Base-by-base conservation (phyloP, 2,113 vertebrate genomes). In the Neomonachus schauinslandi region DNA sequence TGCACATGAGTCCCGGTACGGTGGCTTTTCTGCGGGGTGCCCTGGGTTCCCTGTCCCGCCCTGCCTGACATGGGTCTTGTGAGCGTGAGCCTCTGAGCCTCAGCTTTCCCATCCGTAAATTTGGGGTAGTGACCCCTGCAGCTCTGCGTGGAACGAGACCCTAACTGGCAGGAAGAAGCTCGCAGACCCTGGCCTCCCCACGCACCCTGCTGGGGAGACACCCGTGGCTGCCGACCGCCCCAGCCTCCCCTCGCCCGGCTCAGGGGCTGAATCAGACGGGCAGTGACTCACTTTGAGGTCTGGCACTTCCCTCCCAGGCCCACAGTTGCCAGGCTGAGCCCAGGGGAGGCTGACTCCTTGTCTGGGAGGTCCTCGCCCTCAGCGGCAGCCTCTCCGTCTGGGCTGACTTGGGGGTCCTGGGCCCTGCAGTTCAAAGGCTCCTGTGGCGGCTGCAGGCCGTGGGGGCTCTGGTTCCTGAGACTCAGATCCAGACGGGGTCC, bases 221-320 rank as follows among this genome's bases (percentile, higher is more conserved):
- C 28, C 74, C 46, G 10, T 12, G 24, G n/a, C 36, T 1, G 0
- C 3, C 24, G 93, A 81, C 67, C 7, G 55, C 59, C 71, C 19
- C 5, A 1, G 82, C 85, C 81, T 82, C 26, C 31, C 85, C 89
- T 53, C 55, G 22, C 87, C 90, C 31, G 0, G 33, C 59, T 57
- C 6, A 1, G 55, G 2, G 26, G 53, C 77, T 92, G 96, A 97
- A 89, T 95, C 96, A 93, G 77, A 39, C 12, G 4, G 67, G 51
- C 9, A 0, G 10, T 97, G 97, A 97, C 80, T 98, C 96, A 96
- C 79, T 67, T 18, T 49, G 93, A 96, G 85, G 81, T 57, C n/a
- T 49, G 87, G 82, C 51, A 39, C 28, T 67, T 81, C 88, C 96
- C 93, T 80, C 26, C 49, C 2, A 0, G 53, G 49, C 61, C 46